Evolutionary conservation across 2,888 invertebrate species (phyloP).

Genomic region (Auanema freiburgensis): DNA sequence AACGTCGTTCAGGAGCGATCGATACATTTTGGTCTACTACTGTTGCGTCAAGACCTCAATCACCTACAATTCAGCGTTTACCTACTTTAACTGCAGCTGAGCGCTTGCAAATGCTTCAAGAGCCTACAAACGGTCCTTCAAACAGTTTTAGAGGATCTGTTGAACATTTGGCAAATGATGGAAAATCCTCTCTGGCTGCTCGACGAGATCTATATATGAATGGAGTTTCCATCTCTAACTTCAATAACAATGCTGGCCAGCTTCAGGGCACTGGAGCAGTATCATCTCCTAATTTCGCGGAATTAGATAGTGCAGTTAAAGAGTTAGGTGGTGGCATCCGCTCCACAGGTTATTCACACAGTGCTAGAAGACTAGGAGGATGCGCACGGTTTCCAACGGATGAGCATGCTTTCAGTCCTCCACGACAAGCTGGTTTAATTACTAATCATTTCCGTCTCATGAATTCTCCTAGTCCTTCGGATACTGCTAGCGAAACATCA

Average conservation of each 20-base stretch:
- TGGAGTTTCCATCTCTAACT: constrained; percentile 22
- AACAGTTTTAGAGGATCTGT: no score
- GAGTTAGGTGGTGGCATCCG: constrained; percentile 13
- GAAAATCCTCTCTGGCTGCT: constrained; percentile 40
- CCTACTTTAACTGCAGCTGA: constrained; percentile 58
- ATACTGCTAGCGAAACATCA: constrained; percentile 39
- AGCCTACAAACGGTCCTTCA: constrained; percentile 39
- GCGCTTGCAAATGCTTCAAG: constrained; percentile 58
- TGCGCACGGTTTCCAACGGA: constrained; percentile 59
- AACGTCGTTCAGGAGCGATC: constrained; percentile 31
- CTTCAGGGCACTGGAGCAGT: background rate
- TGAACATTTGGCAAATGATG: no score
- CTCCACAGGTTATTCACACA: constrained; percentile 18
- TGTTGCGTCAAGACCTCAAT: constrained; percentile 41
- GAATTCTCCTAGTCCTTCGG: constrained; percentile 36
- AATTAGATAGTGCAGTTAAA: constrained; percentile 52
- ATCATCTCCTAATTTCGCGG: constrained; percentile 47
- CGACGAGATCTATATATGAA: constrained; percentile 46
- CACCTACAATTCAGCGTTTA: constrained; percentile 45
- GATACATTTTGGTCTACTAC: constrained; percentile 53
- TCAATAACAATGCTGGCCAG: background rate
- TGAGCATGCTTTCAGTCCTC: constrained; percentile 45
- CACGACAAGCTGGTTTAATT: constrained; percentile 22
- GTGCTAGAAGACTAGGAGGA: constrained; percentile 32
- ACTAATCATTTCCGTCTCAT: constrained; percentile 26